These are phyloP conservation scores for Hyperopisus bebe DNA, from an alignment of 2,113 vertebrate species.

Conservation along the genomic window DNA sequence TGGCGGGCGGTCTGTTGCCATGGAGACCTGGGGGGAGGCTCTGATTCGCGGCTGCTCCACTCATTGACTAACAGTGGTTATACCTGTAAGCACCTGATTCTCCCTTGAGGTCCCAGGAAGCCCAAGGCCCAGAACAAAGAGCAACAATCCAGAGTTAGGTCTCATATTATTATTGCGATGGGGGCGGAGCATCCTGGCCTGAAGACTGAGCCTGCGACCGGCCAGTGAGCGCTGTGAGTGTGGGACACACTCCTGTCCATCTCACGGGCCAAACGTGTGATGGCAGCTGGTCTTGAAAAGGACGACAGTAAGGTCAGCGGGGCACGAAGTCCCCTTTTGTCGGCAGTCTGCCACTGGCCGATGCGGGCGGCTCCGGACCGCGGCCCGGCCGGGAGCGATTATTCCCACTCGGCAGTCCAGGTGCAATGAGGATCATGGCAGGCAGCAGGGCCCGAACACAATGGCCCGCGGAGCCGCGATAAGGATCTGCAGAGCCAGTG, in stretches of 20 bases:
- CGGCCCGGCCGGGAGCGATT: constrained; percentile 66
- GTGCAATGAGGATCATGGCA: constrained; percentile 64
- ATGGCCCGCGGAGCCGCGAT: constrained; percentile 60
- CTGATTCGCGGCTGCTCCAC: constrained; percentile 30
- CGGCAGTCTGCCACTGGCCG: constrained; percentile 57
- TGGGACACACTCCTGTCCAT: constrained; percentile 54
- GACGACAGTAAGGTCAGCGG: constrained; percentile 62
- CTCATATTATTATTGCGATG: background rate
- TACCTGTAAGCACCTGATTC: background rate
- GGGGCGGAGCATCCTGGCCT: background rate
- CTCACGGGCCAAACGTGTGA: constrained; percentile 54
- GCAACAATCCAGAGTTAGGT: background rate
- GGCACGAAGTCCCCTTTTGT: constrained; percentile 63
- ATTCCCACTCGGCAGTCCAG: constrained; percentile 62
- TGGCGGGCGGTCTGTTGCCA: constrained; percentile 34
- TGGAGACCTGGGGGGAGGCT: constrained; percentile 35
- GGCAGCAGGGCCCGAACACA: constrained; percentile 61
- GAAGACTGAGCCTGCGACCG: constrained; percentile 6
- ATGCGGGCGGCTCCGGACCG: constrained; percentile 56
- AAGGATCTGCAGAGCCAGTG: constrained; percentile 71
- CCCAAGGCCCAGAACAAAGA: background rate
- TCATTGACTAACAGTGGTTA: constrained; percentile 30
- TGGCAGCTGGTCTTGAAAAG: constrained; percentile 33
- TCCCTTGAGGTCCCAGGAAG: background rate
- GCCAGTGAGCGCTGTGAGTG: constrained; percentile 49